Percentiles rank a stretch among this genome's conserved stretches.
These are phyloP conservation scores for Chorisops tibialis DNA, from an alignment of 2,888 invertebrate genomes.

Conservation along the genomic window DNA sequence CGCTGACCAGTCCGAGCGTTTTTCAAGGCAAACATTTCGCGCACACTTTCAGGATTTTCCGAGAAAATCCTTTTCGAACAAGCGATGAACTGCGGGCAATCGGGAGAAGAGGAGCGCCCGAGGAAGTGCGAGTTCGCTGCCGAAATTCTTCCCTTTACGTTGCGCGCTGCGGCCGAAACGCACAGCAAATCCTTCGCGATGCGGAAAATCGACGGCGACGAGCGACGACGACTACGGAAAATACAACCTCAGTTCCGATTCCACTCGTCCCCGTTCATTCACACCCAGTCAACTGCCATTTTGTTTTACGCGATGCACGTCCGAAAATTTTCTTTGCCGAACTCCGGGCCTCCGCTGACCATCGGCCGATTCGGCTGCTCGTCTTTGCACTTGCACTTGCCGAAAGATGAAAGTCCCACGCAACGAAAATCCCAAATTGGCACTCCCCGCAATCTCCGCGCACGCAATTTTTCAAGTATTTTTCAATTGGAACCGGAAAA, in stretches of 20 bases:
- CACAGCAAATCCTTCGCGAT: background rate
- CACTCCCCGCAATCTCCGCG: background rate
- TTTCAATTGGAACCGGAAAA: too few species aligned
- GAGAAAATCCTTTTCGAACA: too few species aligned
- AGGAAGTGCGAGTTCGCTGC: too few species aligned
- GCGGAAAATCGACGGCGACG: conserved; percentile 21
- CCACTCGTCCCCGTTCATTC: conserved; percentile 36
- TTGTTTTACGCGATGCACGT: conserved; percentile 43
- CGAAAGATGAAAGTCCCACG: background rate
- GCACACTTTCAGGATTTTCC: too few species aligned
- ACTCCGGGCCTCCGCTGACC: conserved; percentile 1
- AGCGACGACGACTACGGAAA: conserved; percentile 19
- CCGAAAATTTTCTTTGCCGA: conserved; percentile 49
- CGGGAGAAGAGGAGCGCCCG: too few species aligned
- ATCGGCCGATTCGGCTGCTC: background rate
- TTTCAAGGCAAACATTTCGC: too few species aligned
- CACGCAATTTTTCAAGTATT: too few species aligned
- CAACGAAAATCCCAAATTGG: background rate
- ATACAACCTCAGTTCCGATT: conserved; percentile 24
- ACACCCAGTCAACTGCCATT: conserved; percentile 46
- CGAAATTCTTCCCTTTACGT: too few species aligned
- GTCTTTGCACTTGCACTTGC: background rate
- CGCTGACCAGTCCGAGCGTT: background rate
- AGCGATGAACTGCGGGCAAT: too few species aligned
- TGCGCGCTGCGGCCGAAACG: too few species aligned